A percentile compares a stretch with the other conserved stretches of the same genome.
Evolutionary conservation across 2,888 invertebrate genomes (phyloP).

Genomic region (Ditula angustiorana): DNA sequence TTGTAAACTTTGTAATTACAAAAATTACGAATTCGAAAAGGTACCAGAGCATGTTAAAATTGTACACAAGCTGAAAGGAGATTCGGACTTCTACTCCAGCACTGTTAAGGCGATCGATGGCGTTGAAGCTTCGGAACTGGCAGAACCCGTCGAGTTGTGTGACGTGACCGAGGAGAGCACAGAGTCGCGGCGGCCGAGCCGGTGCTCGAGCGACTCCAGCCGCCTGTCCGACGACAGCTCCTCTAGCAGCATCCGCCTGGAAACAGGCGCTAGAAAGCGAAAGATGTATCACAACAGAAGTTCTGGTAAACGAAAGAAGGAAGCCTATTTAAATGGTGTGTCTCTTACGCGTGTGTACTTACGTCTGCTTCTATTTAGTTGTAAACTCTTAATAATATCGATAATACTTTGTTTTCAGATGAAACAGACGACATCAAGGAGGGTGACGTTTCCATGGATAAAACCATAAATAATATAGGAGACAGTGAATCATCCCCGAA

Average conservation of each 20-base stretch:
- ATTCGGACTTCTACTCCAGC: constrained; percentile 80
- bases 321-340: constrained; percentile 56
- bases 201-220: constrained; percentile 79
- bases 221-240: constrained; percentile 78
- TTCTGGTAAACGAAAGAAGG: constrained; percentile 63
- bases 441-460: constrained; percentile 51
- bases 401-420: constrained; percentile 57
- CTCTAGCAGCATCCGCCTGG: constrained; percentile 66
- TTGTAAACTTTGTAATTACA: constrained; percentile 90
- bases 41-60: constrained; percentile 88
- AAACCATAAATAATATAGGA: constrained; percentile 48
- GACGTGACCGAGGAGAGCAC: constrained; percentile 64
- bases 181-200: constrained; percentile 71
- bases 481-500: constrained; percentile 61
- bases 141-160: constrained; percentile 59
- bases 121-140: constrained; percentile 67
- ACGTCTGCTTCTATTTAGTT: neutral
- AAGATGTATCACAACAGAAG: constrained; percentile 61
- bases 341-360: constrained; percentile 1
- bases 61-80: constrained; percentile 86
- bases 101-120: constrained; percentile 79
- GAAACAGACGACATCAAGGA: constrained; percentile 56
- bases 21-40: constrained; percentile 87
- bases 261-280: constrained; percentile 65
- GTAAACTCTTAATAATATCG: neutral